These are phyloP conservation scores for Phyllostomus discolor DNA, from an alignment of 2,113 vertebrate species.

Conservation along the genomic window DNA sequence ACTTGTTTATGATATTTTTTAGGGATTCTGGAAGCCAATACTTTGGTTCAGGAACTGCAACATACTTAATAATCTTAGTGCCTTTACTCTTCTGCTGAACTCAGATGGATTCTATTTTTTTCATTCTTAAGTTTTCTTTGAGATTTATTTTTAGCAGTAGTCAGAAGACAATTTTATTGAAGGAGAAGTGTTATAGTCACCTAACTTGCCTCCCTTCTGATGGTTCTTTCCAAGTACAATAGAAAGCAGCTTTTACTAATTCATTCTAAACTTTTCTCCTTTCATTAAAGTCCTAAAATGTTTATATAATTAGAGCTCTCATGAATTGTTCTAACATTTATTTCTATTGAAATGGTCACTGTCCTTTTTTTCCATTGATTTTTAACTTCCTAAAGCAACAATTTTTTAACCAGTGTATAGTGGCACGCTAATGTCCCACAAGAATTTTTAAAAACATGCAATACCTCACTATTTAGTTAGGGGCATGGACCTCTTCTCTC, in stretches of 20 bases:
- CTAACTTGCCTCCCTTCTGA: neutral
- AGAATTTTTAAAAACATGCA: neutral
- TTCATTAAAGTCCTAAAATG: neutral
- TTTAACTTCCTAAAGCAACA: neutral
- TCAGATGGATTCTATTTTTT: neutral
- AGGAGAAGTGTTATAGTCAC: neutral
- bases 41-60: neutral
- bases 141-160: neutral
- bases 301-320: neutral
- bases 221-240: neutral
- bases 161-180: neutral
- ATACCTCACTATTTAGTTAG: neutral
- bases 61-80: neutral
- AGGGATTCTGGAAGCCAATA: neutral
- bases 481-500: neutral
- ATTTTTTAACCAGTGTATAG: neutral
- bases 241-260: slow-evolving; percentile 3
- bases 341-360: neutral
- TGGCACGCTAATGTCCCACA: too few relatives aligned
- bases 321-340: neutral
- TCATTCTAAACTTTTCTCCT: slow-evolving; percentile 7
- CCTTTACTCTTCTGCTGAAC: neutral
- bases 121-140: neutral
- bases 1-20: neutral
- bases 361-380: neutral